Conservation (phyloP, 2,113 vertebrate genomes). For the Platanista minor region DNA sequence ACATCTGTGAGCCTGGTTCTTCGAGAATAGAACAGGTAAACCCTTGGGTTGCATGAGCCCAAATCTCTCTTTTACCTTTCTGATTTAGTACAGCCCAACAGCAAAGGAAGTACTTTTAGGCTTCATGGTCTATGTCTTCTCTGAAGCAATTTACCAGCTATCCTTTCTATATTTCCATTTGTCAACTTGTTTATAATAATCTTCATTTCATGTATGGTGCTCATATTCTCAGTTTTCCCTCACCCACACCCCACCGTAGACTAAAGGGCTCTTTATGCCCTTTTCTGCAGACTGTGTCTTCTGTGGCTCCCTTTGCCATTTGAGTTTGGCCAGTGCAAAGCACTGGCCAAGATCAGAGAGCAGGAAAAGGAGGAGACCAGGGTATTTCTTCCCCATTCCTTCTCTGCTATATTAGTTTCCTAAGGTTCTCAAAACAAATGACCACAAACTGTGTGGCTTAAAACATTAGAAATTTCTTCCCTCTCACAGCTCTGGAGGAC, state of each 20-base stretch:
- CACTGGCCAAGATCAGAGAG: background rate
- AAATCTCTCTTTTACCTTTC: background rate
- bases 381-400: background rate
- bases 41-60: background rate
- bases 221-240: background rate
- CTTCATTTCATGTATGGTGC: background rate
- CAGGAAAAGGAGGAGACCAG: background rate
- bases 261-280: background rate
- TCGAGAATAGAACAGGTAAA: background rate
- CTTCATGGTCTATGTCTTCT: background rate
- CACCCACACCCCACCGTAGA: too few relatives aligned
- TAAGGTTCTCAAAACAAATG: background rate
- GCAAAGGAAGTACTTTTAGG: background rate
- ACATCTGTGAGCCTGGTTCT: accelerated
- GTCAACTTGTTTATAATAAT: background rate
- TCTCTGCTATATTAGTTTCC: background rate
- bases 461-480: background rate
- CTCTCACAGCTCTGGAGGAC: background rate
- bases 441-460: background rate
- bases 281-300: background rate
- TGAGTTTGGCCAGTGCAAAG: background rate
- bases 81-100: background rate
- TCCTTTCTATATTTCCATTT: background rate
- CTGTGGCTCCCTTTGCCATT: background rate
- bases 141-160: background rate